Base-by-base conservation (phyloP, 2,797 vertebrate genomes). In the Arremon aurantiirostris region DNA sequence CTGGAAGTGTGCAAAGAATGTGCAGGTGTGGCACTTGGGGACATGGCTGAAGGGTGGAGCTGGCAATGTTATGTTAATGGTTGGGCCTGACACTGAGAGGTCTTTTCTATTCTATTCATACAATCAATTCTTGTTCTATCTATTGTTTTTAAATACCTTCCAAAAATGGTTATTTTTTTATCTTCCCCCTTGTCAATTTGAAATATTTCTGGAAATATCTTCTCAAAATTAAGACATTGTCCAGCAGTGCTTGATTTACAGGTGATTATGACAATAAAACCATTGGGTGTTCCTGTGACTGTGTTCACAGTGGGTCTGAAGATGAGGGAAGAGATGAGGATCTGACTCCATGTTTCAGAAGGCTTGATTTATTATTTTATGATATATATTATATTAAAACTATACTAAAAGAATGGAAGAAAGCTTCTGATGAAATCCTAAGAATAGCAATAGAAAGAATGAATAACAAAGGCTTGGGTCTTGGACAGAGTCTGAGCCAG, bases 201-300 rank as follows among this genome's bases (percentile, higher is more conserved):
- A 86, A 81, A 60, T 64, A 49, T 71, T 49, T 92, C 10, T 39
- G 21, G 5, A 28, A 52, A 41, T 14, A 37, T 6, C 15, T 28
- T 79, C 37, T 42, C 59, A 59, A 34, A 93, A 49, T 12, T 1
- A 32, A 64, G 41, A 22, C 2, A 8, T 28, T 59, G 2, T 44
- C 16, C 37, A 44, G 19, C 32, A 68, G 11, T n/a, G 32, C 39
- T 78, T 68, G 7, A 46, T 66, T 68, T 56, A 23, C 35, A 71
- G 47, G 47, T 49, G 47, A 10, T 27, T 53, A 22, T 53, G 57
- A 21, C 11, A 80, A 30, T 9, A 4, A 61, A 80, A 44, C 6
- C 14, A 6, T 7, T 2, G 1, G 4, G 20, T 42, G 9, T 46
- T 49, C 46, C 46, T 13, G 46, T 23, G 46, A 46, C 22, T 0